Percentiles rank a stretch among this genome's conserved stretches.
Evolutionary conservation across 2,888 invertebrate genomes (phyloP).

Genomic region (Oligia latruncula): DNA sequence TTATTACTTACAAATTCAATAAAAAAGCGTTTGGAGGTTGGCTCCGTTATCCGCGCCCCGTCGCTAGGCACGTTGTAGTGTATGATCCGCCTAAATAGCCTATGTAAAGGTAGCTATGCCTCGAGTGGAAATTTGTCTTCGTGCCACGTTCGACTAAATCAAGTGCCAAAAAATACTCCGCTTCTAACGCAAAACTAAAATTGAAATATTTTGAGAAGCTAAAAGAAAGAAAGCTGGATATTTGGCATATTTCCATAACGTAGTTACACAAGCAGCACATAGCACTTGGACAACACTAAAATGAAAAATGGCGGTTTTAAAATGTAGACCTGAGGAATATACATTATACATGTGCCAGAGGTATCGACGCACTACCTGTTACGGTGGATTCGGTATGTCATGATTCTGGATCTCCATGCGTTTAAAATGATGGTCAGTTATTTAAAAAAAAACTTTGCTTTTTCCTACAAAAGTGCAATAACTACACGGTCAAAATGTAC

Average conservation of each 20-base stretch:
- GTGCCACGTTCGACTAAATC: not conserved
- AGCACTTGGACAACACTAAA: not conserved
- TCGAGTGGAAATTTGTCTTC: not conserved
- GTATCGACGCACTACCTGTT: too few species aligned
- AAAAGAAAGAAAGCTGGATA: not conserved
- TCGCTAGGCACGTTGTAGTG: too few species aligned
- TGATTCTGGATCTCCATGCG: too few species aligned
- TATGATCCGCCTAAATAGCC: not conserved
- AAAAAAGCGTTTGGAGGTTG: too few species aligned
- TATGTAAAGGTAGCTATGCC: not conserved
- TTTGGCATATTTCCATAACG: constrained; percentile 49
- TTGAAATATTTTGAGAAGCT: constrained; percentile 2
- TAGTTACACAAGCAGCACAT: not conserved
- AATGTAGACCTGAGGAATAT: not conserved
- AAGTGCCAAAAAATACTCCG: constrained; percentile 8
- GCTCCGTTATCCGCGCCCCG: too few species aligned
- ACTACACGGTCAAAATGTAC: too few species aligned
- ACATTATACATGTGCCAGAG: too few species aligned
- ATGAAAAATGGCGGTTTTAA: not conserved
- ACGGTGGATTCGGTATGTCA: too few species aligned
- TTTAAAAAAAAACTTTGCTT: too few species aligned
- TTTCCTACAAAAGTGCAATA: too few species aligned
- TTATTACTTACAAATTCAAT: too few species aligned
- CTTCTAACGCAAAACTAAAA: not conserved
- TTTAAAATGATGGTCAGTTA: too few species aligned